Conservation (phyloP, 2,888 invertebrate genomes). For the Erebia epiphron region DNA sequence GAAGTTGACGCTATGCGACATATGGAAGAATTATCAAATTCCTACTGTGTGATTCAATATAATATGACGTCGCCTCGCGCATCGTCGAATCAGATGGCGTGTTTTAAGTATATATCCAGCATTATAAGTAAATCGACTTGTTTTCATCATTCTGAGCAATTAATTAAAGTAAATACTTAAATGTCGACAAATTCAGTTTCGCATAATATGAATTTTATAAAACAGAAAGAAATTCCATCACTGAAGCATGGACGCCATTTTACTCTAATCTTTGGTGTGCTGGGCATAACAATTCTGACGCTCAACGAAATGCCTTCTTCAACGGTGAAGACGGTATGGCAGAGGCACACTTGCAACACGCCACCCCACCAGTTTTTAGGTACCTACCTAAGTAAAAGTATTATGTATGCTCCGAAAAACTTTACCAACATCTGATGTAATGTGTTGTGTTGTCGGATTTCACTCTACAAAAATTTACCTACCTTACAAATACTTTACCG, state of each 20-base stretch:
- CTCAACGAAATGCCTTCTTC: slow-evolving; percentile 53
- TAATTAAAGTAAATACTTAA: slow-evolving; percentile 55
- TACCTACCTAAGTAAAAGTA: not conserved
- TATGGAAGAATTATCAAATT: too few relatives aligned
- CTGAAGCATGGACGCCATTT: slow-evolving; percentile 61
- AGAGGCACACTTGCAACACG: not conserved
- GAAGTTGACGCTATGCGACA: not conserved
- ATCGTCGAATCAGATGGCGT: not conserved
- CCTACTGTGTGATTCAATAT: too few relatives aligned
- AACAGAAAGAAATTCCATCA: slow-evolving; percentile 54
- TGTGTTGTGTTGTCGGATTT: not conserved
- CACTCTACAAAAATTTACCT: too few relatives aligned
- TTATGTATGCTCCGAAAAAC: not conserved
- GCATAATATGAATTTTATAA: slow-evolving; percentile 47
- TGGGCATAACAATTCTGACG: slow-evolving; percentile 62
- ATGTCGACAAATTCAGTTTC: slow-evolving; percentile 61
- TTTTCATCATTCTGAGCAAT: slow-evolving; percentile 57
- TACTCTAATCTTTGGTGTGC: slow-evolving; percentile 81
- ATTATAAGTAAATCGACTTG: slow-evolving; percentile 44
- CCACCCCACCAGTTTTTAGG: not conserved
- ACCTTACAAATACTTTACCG: not conserved
- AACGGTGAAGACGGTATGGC: slow-evolving; percentile 38
- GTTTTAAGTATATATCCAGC: slow-evolving; percentile 1
- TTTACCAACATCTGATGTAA: not conserved
- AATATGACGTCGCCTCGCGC: not conserved